phyloP scores from a whole-genome alignment of 2,888 invertebrate genomes.

The Hyles lineata region DNA sequence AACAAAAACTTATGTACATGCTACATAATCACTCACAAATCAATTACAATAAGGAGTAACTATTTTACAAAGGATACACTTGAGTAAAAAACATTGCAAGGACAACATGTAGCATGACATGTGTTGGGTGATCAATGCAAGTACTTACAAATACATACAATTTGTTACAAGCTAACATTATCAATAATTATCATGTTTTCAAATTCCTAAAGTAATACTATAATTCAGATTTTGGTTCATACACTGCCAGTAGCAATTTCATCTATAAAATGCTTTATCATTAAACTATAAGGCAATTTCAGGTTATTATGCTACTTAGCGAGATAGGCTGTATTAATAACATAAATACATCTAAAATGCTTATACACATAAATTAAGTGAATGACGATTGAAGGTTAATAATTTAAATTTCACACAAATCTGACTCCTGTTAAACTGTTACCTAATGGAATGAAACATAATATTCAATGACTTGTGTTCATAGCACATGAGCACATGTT shows the following conservation, averaged over 20 bases:
- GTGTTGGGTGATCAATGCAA: conserved; percentile 25
- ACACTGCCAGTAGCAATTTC: conserved; percentile 6
- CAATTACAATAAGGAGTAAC: conserved; percentile 37
- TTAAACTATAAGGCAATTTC: conserved; percentile 26
- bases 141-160: conserved; percentile 22
- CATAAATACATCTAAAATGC: conserved; percentile 17
- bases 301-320: conserved; percentile 21
- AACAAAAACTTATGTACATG: conserved; percentile 40
- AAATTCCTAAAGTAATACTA: conserved; percentile 14
- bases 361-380: conserved; percentile 48
- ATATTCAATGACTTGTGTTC: conserved; percentile 43
- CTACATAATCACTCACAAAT: conserved; percentile 37
- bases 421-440: conserved; percentile 49
- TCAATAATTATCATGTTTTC: neutral
- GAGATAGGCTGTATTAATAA: conserved; percentile 10
- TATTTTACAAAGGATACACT: conserved; percentile 32
- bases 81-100: conserved; percentile 38
- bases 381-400: conserved; percentile 50
- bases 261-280: neutral
- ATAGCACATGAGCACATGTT: conserved; percentile 55
- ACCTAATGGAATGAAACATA: conserved; percentile 78
- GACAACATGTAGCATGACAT: conserved; percentile 34
- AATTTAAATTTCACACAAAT: conserved; percentile 43
- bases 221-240: conserved; percentile 16
- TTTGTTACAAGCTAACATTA: conserved; percentile 17